Conservation (phyloP, 2,888 invertebrate genomes). For the Pinctada fucata region DNA sequence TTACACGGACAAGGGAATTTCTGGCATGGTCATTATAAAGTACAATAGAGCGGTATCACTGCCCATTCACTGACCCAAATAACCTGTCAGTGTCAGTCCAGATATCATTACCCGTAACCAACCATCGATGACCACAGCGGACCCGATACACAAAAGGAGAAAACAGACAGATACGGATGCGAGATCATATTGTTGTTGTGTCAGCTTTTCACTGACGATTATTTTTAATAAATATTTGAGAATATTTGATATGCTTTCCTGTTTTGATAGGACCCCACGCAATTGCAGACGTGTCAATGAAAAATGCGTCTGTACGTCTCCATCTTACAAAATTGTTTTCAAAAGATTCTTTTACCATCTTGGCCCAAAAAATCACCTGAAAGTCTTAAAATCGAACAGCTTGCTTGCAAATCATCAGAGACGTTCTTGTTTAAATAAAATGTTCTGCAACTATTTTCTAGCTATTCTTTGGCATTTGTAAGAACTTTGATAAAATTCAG, state of each 20-base stretch:
- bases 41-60: slow-evolving; percentile 40
- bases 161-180: slow-evolving; percentile 2
- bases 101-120: slow-evolving; percentile 1
- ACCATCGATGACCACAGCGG: not conserved
- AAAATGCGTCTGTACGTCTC: not conserved
- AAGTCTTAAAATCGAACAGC: no score
- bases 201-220: not conserved
- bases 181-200: slow-evolving; percentile 19
- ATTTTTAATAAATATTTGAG: not conserved
- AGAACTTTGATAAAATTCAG: slow-evolving; percentile 21
- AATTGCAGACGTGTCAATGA: not conserved
- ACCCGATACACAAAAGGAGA: slow-evolving; percentile 1
- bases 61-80: slow-evolving; percentile 25
- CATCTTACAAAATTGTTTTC: no score
- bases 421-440: no score
- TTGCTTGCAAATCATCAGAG: no score
- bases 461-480: slow-evolving; percentile 1
- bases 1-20: slow-evolving; percentile 40
- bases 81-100: slow-evolving; percentile 42
- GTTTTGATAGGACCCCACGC: not conserved
- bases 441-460: not conserved
- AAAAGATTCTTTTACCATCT: no score
- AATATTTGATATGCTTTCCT: not conserved
- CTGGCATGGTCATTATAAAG: slow-evolving; percentile 38
- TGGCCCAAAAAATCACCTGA: no score